Conservation (phyloP, 2,888 invertebrate species). For the Sesamia inferens region DNA sequence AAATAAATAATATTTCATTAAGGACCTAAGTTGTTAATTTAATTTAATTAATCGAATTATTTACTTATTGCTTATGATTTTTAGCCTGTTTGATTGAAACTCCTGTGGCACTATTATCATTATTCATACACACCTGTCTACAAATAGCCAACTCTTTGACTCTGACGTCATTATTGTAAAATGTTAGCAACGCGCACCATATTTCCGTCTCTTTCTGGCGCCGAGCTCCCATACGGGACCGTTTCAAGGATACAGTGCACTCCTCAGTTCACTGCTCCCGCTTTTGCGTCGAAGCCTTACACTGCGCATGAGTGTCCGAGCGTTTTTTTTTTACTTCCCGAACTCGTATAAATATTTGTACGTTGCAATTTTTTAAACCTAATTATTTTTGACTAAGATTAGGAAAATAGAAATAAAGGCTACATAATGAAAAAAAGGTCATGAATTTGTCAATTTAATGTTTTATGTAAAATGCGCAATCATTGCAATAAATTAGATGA, state of each 20-base stretch:
- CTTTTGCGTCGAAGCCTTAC: slow-evolving; percentile 78
- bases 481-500: background rate
- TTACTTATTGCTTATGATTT: too few relatives aligned
- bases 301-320: slow-evolving; percentile 60
- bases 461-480: slow-evolving; percentile 4
- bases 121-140: slow-evolving; percentile 12
- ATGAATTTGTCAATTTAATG: background rate
- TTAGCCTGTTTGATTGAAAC: background rate
- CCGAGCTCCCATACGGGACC: slow-evolving; percentile 80
- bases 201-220: slow-evolving; percentile 75
- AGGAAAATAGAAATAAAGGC: background rate
- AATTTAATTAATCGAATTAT: background rate
- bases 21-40: background rate
- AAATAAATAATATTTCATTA: too few relatives aligned
- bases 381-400: slow-evolving; percentile 1
- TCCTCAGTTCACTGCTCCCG: slow-evolving; percentile 87
- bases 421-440: background rate
- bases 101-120: background rate
- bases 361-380: slow-evolving; percentile 20
- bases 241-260: slow-evolving; percentile 86
- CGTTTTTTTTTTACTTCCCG: slow-evolving; percentile 59
- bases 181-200: slow-evolving; percentile 77
- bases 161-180: slow-evolving; percentile 82
- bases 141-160: slow-evolving; percentile 61
- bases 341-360: slow-evolving; percentile 51